These are phyloP conservation scores for Micropoecilia bifurca DNA, from an alignment of 2,797 vertebrate species.

Conservation along the genomic window DNA sequence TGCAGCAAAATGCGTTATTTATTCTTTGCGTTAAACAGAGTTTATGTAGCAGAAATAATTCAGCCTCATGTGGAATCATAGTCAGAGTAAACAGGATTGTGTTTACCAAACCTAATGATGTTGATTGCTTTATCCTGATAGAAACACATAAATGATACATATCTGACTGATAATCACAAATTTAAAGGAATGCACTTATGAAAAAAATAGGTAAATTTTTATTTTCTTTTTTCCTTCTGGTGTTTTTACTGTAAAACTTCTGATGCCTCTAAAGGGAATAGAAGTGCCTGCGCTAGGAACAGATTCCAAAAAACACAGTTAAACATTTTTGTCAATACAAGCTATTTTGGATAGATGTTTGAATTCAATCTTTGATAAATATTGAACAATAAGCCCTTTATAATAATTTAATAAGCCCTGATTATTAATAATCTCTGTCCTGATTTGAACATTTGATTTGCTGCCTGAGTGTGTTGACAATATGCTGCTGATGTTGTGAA, in stretches of 20 bases:
- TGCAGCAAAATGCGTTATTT: not conserved
- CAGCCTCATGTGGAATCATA: not conserved
- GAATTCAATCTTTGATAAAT: not conserved
- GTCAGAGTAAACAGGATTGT: not conserved
- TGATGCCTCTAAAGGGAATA: not conserved
- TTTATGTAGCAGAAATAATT: not conserved
- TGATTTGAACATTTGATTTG: conserved; percentile 4
- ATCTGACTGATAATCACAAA: not conserved
- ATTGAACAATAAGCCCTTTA: not conserved
- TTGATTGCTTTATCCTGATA: not conserved
- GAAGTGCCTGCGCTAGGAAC: not conserved
- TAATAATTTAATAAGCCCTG: not conserved
- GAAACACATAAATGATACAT: not conserved
- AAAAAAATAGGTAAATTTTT: not conserved
- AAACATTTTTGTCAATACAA: conserved; percentile 1
- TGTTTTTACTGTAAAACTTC: not conserved
- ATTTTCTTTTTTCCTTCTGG: not conserved
- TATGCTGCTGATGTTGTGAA: conserved; percentile 19
- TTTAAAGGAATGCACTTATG: not conserved
- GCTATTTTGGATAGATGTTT: not conserved
- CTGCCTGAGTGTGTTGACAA: conserved; percentile 2
- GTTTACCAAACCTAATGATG: not conserved
- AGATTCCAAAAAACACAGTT: not conserved
- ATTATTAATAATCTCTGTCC: not conserved
- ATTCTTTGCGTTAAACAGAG: not conserved